phyloP scores from a whole-genome alignment of 2,888 invertebrate genomes.

The Tridacna crocea region DNA sequence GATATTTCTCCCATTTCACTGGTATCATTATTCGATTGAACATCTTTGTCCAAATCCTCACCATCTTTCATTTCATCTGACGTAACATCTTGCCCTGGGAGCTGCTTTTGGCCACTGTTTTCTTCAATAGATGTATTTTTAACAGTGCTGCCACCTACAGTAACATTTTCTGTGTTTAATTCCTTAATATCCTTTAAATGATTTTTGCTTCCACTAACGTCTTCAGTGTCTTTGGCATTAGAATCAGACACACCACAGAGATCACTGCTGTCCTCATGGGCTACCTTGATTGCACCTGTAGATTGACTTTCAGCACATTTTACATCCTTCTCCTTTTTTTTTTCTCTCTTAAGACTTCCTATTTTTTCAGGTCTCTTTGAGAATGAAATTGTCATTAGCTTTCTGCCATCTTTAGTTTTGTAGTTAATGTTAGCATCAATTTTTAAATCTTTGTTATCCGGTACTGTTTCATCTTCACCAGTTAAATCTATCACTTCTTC shows the following conservation, averaged over 20 bases:
- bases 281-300: background rate
- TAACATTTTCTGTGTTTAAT: background rate
- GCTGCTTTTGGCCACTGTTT: background rate
- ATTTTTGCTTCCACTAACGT: too few relatives aligned
- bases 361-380: slow-evolving; percentile 10
- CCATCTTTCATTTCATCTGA: background rate
- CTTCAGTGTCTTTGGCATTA: background rate
- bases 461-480: slow-evolving; percentile 34
- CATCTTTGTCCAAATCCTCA: background rate
- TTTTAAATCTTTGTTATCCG: slow-evolving; percentile 4
- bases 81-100: background rate
- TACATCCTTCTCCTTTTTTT: background rate
- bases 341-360: background rate
- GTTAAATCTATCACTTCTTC: slow-evolving; percentile 42
- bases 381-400: slow-evolving; percentile 50
- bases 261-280: background rate
- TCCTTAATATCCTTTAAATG: background rate
- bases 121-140: background rate
- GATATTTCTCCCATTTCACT: background rate
- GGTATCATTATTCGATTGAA: background rate
- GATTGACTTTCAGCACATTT: background rate
- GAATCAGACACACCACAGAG: background rate
- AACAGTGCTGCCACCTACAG: background rate
- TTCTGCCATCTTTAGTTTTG: slow-evolving; percentile 37
- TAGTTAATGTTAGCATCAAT: slow-evolving; percentile 22